Base-by-base conservation (phyloP, 2,797 vertebrate genomes). In the Gambusia yucatana region DNA sequence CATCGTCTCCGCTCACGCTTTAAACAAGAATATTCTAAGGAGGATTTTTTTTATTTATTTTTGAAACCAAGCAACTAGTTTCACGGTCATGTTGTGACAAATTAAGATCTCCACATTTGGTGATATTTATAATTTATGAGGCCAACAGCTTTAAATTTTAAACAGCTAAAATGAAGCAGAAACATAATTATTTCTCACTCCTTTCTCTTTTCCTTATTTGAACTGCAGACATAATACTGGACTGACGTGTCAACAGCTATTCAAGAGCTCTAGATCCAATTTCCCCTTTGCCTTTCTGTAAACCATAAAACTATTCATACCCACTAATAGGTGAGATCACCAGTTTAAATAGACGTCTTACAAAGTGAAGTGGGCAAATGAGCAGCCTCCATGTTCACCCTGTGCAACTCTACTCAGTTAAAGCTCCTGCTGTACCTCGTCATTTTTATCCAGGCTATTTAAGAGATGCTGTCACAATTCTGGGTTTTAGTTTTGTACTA, bases 1-100 rank as follows among this genome's bases (percentile, higher is more conserved):
- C 63, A 71, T 82, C n/a, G 78, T 72, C 43, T 67, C 3, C 63
- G 65, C 39, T 52, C n/a, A 44, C 4, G 7, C 25, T 44, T 63
- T 63, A 9, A 63, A 33, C 28, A 17, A 33, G n/a, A 63, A 63
- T 9, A 65, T 36, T 33, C 33, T 2, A 39, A 22, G 33, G 7
- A 65, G 61, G 17, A 20, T 39, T 65, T 65, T 47, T 48, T 48
- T 48, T 1, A n/a, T 7, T 50, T 22, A 3, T 50, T 28, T 67
- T 59, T 33, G 63, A 36, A 33, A 39, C 46, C 4, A 5, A 50
- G 17, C 44, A 47, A 74, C 22, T 20, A 2, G 10, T 1, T 39
- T 77, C 3, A 48, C 13, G 5, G 25, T 44, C 43, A 14, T 70
- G 22, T 70, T 14, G 47, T 55, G 36, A 41, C 47, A 73, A 52